These are phyloP conservation scores for Rhynchopsitta pachyrhyncha DNA, from an alignment of 2,113 vertebrate species.

Conservation along the genomic window DNA sequence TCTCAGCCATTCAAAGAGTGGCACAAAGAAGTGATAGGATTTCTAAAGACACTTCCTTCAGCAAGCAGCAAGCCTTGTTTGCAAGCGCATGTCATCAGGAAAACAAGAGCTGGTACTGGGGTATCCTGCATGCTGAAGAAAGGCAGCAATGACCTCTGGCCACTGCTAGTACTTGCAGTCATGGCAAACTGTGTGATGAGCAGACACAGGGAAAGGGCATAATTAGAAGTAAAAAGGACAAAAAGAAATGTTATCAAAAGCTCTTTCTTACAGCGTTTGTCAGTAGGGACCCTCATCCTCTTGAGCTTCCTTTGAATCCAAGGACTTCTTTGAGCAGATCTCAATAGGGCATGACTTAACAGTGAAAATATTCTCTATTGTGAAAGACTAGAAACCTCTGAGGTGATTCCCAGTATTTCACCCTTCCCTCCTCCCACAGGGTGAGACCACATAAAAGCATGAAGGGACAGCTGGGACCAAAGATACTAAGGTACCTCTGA, in stretches of 20 bases:
- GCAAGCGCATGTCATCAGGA: background rate
- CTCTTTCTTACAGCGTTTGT: background rate
- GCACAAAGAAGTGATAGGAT: background rate
- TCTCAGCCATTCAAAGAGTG: background rate
- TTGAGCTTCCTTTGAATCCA: background rate
- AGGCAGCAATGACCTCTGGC: background rate
- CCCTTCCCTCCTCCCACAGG: background rate
- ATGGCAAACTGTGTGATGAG: background rate
- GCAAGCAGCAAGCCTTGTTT: background rate
- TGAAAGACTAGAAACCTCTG: background rate
- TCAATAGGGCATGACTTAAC: background rate
- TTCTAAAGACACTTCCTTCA: background rate
- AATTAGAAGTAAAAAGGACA: background rate
- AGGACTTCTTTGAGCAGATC: background rate
- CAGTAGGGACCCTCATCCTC: background rate
- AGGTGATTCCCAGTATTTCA: slow-evolving; percentile 20
- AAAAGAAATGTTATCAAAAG: background rate
- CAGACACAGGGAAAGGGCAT: background rate
- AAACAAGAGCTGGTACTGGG: background rate
- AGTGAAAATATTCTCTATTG: background rate
- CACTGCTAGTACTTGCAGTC: background rate
- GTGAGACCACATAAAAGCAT: slow-evolving; percentile 39
- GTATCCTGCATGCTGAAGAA: background rate
- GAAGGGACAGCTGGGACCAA: slow-evolving; percentile 1
- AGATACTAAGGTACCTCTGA: background rate